These are phyloP conservation scores for Allolobophora icterica DNA, from an alignment of 2,888 invertebrate species.

Conservation along the genomic window DNA sequence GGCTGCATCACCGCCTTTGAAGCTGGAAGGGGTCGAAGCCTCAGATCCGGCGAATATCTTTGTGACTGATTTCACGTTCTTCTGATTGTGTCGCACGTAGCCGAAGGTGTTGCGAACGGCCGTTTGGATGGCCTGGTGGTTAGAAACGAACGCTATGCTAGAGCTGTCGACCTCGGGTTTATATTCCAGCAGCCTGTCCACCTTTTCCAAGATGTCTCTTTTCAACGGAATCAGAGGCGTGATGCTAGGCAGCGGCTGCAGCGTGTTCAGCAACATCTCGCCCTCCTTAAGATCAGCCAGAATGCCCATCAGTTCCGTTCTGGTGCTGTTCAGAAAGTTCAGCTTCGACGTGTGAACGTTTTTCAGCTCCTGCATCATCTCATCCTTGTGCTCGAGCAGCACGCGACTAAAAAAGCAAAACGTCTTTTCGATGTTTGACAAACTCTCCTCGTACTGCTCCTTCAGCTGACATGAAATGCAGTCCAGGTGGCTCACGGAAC, in stretches of 20 bases:
- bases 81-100: slow-evolving; percentile 80
- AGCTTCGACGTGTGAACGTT: slow-evolving; percentile 89
- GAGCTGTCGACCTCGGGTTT: slow-evolving; percentile 79
- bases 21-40: background rate
- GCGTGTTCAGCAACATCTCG: slow-evolving; percentile 90
- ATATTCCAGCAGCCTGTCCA: slow-evolving; percentile 81
- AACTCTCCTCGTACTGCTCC: slow-evolving; percentile 67
- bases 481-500: slow-evolving; percentile 85
- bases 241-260: slow-evolving; percentile 85
- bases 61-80: background rate
- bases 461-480: slow-evolving; percentile 70
- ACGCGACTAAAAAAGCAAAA: slow-evolving; percentile 80
- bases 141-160: slow-evolving; percentile 88
- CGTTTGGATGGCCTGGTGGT: slow-evolving; percentile 91
- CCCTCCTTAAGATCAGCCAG: slow-evolving; percentile 67
- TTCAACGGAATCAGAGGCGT: slow-evolving; percentile 91
- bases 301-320: slow-evolving; percentile 77
- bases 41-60: background rate
- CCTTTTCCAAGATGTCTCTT: slow-evolving; percentile 87
- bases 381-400: slow-evolving; percentile 28
- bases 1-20: background rate
- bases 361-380: slow-evolving; percentile 76
- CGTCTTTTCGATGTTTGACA: slow-evolving; percentile 82
- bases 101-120: slow-evolving; percentile 83
- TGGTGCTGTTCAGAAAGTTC: slow-evolving; percentile 73